phyloP scores from a whole-genome alignment of 2,888 invertebrate species.

The Choreutis nemorana region DNA sequence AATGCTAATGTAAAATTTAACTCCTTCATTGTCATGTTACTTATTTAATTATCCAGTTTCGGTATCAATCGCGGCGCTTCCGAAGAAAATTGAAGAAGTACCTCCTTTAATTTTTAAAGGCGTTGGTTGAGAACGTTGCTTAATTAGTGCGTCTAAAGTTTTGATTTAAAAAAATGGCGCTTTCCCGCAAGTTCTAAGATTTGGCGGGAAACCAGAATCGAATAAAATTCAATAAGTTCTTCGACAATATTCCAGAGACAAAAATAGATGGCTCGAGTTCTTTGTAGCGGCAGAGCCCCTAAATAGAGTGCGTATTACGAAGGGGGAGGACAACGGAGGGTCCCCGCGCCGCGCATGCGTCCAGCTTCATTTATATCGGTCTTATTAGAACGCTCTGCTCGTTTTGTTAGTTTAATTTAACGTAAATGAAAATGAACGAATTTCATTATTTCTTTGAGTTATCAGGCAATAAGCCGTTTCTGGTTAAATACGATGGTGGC shows the following conservation, averaged over 20 bases:
- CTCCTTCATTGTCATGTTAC: too few relatives aligned
- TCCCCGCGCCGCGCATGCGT: slow-evolving; percentile 47
- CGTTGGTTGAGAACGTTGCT: too few relatives aligned
- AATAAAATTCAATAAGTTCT: slow-evolving; percentile 48
- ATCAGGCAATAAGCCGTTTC: too few relatives aligned
- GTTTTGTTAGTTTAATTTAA: slow-evolving; percentile 32
- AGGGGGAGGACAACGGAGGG: slow-evolving; percentile 48
- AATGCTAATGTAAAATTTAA: too few relatives aligned
- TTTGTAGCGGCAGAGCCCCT: slow-evolving; percentile 61
- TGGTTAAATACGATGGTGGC: too few relatives aligned
- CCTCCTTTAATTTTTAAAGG: too few relatives aligned
- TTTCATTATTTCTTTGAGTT: too few relatives aligned
- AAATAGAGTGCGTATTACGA: slow-evolving; percentile 63
- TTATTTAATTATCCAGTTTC: too few relatives aligned
- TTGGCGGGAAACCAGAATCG: slow-evolving; percentile 16
- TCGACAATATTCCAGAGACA: slow-evolving; percentile 55
- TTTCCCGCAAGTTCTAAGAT: not conserved
- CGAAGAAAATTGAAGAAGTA: too few relatives aligned
- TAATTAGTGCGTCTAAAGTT: not conserved
- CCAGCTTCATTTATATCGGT: slow-evolving; percentile 42
- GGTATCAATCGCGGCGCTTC: too few relatives aligned
- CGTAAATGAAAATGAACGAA: too few relatives aligned
- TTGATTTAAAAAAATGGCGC: not conserved
- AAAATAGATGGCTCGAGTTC: slow-evolving; percentile 59
- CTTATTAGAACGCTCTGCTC: slow-evolving; percentile 54